A percentile compares a stretch with the other conserved stretches of the same genome.
phyloP scores from a whole-genome alignment of 1,140 invertebrate genomes.

The Hycleus cichorii region DNA sequence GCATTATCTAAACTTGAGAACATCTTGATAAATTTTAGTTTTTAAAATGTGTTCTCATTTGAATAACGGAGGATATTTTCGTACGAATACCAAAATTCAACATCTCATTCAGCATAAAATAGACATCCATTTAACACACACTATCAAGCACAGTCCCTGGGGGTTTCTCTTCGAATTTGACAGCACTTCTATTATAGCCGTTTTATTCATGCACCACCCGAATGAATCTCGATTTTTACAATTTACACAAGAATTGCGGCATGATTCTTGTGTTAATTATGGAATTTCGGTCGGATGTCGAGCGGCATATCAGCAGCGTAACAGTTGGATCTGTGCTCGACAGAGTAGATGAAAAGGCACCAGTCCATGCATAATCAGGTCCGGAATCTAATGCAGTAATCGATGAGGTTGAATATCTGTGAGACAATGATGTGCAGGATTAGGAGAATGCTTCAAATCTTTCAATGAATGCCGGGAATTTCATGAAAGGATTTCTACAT shows the following conservation, averaged over 20 bases:
- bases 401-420: not conserved
- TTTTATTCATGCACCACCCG: conserved; percentile 6
- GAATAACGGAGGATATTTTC: conserved; percentile 8
- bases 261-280: no score
- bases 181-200: conserved; percentile 3
- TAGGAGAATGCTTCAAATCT: no score
- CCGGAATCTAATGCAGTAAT: conserved; percentile 14
- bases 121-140: conserved; percentile 17
- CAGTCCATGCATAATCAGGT: conserved; percentile 16
- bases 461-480: conserved; percentile 9
- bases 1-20: not conserved
- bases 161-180: conserved; percentile 11
- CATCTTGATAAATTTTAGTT: conserved; percentile 12
- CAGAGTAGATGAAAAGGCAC: conserved; percentile 2
- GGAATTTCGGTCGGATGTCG: no score
- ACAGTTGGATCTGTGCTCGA: no score
- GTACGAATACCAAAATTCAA: not conserved
- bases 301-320: no score
- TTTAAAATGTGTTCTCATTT: conserved; percentile 9
- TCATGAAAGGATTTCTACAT: conserved; percentile 22
- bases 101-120: conserved; percentile 15
- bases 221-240: not conserved
- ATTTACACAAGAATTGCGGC: no score
- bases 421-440: no score
- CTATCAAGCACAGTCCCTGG: not conserved